Evolutionary conservation across 1,140 invertebrate species (phyloP), one percentile per base, ranked within the genome.

Genomic region (Drosophila insularis): DNA sequence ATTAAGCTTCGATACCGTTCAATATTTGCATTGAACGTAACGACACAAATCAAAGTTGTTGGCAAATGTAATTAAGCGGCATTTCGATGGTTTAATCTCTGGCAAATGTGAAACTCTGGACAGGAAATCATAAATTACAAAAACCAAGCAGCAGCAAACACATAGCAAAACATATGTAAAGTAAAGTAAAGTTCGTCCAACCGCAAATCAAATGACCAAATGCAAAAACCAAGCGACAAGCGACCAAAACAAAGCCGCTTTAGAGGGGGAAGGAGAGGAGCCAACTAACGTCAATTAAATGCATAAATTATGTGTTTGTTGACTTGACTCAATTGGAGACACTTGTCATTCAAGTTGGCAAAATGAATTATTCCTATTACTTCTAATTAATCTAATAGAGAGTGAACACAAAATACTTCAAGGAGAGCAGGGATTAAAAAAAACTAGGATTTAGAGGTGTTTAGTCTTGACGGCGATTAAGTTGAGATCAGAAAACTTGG

Each of bases 81-180:
- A 40, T 67, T 79, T 79, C 77, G 82, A 86, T 82, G 68, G 71
- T 74, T 80, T 89, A 86, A 86, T 87, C 82, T 82, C 68, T 46
- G 53, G 74, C 71, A 75, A 85, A 81, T 87, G 74, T 17, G 13
- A 56, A 56, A 32, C 31, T 32, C 31, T 32, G 31, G 63, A 50
- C 71, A 87, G 82, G 82, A 82, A 87, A 81, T 86, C 79, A 86
- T 89, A 82, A 86, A 89, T 86, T 73, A 77, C 67, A 64, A 68
- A 75, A 73, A 78, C 60, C 27, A 72, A 76, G n/a, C 46, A 5
- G 13, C 63, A 35, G 27, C 40, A 50, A 13, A 21, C 23, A 35
- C 35, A 53, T 63, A 3, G 13, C 56, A 17, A 32, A 19, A 43
- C 53, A 32, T 54, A 65, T 69, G 68, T 69, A 63, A 64, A 54